Evolutionary conservation across 2,113 vertebrate species (phyloP).

Genomic region (Planiliza haematocheilus): DNA sequence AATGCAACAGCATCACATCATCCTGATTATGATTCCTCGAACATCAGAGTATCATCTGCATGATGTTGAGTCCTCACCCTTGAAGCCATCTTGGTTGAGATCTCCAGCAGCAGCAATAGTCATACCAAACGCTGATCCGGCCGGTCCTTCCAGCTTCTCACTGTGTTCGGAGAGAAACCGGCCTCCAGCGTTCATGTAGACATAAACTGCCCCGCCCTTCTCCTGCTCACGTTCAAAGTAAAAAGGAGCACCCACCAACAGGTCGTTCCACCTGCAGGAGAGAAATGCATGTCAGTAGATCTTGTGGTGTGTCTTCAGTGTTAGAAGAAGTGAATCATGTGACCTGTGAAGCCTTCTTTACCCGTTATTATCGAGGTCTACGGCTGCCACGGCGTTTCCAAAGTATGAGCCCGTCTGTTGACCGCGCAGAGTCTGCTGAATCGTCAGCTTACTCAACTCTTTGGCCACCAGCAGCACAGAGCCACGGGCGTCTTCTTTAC

Average conservation of each 20-base stretch:
- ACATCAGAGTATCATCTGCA: accelerated
- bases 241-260: conserved; percentile 93
- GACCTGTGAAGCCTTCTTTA: conserved; percentile 52
- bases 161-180: conserved; percentile 75
- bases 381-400: conserved; percentile 88
- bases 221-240: conserved; percentile 88
- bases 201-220: conserved; percentile 88
- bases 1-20: neutral
- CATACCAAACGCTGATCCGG: conserved; percentile 88
- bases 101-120: conserved; percentile 88
- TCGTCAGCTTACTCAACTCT: conserved; percentile 16
- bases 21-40: neutral
- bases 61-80: conserved; percentile 79
- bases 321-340: neutral
- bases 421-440: conserved; percentile 79
- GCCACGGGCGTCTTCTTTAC: conserved; percentile 76
- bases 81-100: conserved; percentile 93
- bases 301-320: no score
- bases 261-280: conserved; percentile 90
- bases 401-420: conserved; percentile 93
- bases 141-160: conserved; percentile 82
- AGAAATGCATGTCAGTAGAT: neutral
- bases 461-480: conserved; percentile 82
- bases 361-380: conserved; percentile 92
- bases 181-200: conserved; percentile 91